Evolutionary conservation across 2,797 vertebrate genomes (phyloP), one percentile per base, ranked within the genome.

Genomic region (Tangara arthus): DNA sequence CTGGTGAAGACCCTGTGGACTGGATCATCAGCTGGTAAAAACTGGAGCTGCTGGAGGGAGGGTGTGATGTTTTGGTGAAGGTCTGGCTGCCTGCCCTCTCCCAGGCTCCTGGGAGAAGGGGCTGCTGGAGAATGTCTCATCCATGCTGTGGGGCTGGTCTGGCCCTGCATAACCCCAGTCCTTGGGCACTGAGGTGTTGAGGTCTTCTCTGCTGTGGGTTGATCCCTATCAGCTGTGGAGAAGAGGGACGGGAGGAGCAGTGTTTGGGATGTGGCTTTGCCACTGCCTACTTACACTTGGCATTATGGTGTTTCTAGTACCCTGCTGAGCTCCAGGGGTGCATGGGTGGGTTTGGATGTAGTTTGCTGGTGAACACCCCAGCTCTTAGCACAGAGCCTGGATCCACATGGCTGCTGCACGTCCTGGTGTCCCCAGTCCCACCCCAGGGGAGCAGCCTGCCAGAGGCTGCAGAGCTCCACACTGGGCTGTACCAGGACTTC

Each of bases 21-120:
- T 91, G 79, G 35, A 90, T 86, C 68, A 14, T 84, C 59, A 56
- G 46, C 65, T 72, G 80, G 77, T 71, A 78, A 83, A 87, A 88
- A 21, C 53, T 30, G 55, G 47, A 89, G 64, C 0, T 1, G 59
- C 47, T 82, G 44, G 68, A 17, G 39, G 61, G 57, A 90, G 42
- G 19, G 57, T 2, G 20, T 60, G 82, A 39, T 56, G 46, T 47
- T 41, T 11, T 75, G 66, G 49, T 46, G 81, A 75, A 55, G 69
- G 69, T 81, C 60, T 78, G 28, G 23, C 56, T 86, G 56, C 23
- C 47, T 80, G 90, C 11, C 35, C 44, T 34, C 19, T 42, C 20
- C 61, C 61, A 60, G 52, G 35, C 28, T 59, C n/a, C 32, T 3
- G 4, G 15, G 57, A 50, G 13, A 89, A 65, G 15, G 84, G 63